Conservation (phyloP, 2,113 vertebrate genomes). For the Camelus dromedarius region DNA sequence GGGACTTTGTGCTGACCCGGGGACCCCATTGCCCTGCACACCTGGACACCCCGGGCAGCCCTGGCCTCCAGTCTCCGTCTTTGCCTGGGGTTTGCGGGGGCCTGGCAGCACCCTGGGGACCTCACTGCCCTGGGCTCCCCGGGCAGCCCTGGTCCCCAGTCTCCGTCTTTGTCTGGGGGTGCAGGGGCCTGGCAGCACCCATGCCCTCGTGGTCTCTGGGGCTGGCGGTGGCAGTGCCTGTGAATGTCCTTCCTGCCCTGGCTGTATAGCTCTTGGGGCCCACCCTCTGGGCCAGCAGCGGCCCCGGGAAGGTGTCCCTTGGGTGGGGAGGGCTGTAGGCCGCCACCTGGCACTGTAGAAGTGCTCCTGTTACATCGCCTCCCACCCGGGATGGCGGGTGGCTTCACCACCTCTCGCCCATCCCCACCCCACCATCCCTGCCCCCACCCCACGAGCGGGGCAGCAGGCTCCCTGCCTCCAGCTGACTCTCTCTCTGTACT, state of each 20-base stretch:
- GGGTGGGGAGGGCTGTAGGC: not conserved
- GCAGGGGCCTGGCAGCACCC: not conserved
- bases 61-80: too few relatives aligned
- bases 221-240: not conserved
- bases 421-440: too few relatives aligned
- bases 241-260: not conserved
- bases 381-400: too few relatives aligned
- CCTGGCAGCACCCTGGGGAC: too few relatives aligned
- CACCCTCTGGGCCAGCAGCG: not conserved
- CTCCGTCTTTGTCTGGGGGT: too few relatives aligned
- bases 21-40: not conserved
- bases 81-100: not conserved
- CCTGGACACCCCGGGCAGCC: too few relatives aligned
- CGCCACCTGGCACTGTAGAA: not conserved
- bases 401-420: too few relatives aligned
- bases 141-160: not conserved
- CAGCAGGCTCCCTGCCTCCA: too few relatives aligned
- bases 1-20: too few relatives aligned
- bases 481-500: not conserved
- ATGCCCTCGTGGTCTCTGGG: not conserved
- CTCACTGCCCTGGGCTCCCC: accelerated
- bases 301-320: not conserved
- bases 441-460: too few relatives aligned
- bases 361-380: too few relatives aligned
- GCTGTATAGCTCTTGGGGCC: not conserved